Evolutionary conservation across 2,113 vertebrate species (phyloP).

Genomic region (Pteropus alecto): DNA sequence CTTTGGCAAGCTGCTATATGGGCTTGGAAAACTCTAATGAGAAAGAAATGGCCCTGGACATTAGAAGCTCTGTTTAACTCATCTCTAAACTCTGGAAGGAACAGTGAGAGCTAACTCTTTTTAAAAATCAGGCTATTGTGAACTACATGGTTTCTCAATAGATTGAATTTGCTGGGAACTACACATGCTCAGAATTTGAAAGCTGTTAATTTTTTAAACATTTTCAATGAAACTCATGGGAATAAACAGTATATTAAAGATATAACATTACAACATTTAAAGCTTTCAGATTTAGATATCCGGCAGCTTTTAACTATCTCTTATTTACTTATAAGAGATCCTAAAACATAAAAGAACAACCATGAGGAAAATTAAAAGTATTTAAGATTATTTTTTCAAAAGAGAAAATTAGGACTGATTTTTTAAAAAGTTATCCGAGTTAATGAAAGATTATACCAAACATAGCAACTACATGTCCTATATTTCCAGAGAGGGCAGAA

Average conservation of each 20-base stretch:
- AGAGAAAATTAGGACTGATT: slow-evolving; percentile 25
- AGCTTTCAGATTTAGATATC: slow-evolving; percentile 5
- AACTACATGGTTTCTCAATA: slow-evolving; percentile 21
- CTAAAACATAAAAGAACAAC: background rate
- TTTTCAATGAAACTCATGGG: background rate
- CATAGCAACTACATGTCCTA: background rate
- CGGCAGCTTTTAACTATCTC: background rate
- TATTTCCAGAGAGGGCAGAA: background rate
- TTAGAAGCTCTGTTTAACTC: slow-evolving; percentile 22
- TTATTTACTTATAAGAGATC: background rate
- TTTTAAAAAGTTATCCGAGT: background rate
- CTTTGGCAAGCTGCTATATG: slow-evolving; percentile 54
- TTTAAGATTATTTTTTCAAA: slow-evolving; percentile 33
- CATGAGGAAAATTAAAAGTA: background rate
- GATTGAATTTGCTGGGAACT: slow-evolving; percentile 40
- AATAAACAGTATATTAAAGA: background rate
- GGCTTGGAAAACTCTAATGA: slow-evolving; percentile 36
- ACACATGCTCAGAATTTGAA: slow-evolving; percentile 8
- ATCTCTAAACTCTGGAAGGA: slow-evolving; percentile 11
- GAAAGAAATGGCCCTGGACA: slow-evolving; percentile 47
- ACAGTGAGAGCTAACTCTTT: slow-evolving; percentile 23
- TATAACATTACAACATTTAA: slow-evolving; percentile 20
- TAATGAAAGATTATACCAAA: background rate
- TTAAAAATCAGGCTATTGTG: slow-evolving; percentile 41
- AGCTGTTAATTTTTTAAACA: slow-evolving; percentile 42